Evolutionary conservation across 2,797 vertebrate species (phyloP).

Genomic region (Mallotus villosus): DNA sequence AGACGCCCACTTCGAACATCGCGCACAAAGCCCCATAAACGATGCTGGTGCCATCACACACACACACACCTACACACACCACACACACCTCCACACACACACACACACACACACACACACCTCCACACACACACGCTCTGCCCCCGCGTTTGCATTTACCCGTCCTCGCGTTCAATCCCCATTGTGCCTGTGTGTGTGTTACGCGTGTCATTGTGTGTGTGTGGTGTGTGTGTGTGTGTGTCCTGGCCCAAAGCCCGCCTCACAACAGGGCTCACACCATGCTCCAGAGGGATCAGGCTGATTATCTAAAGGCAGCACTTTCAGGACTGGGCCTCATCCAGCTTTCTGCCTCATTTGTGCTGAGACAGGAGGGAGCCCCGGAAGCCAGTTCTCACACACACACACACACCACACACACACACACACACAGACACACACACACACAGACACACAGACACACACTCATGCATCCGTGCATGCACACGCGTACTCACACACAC

Average conservation of each 20-base stretch:
- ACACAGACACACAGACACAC: not conserved
- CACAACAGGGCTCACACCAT: not conserved
- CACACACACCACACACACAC: not conserved
- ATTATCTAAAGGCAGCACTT: conserved; percentile 31
- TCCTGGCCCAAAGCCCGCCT: not conserved
- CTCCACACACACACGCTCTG: not conserved
- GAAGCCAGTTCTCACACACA: conserved; percentile 4
- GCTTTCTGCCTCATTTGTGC: conserved; percentile 25
- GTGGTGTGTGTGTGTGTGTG: conserved; percentile 10
- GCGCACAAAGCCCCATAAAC: conserved; percentile 1
- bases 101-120: not conserved
- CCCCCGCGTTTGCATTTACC: not conserved
- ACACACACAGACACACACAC: not conserved
- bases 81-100: not conserved
- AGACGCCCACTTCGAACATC: conserved; percentile 25
- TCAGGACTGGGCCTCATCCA: conserved; percentile 12
- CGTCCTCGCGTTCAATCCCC: too few relatives aligned
- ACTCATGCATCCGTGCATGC: not conserved
- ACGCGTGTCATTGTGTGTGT: conserved; percentile 11
- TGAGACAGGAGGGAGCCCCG: conserved; percentile 11
- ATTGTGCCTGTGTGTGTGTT: conserved; percentile 9
- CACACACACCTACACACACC: too few relatives aligned
- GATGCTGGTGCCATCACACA: not conserved
- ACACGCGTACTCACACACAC: too few relatives aligned
- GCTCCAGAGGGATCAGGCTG: conserved; percentile 16